Conservation (phyloP, 2,797 vertebrate species). For the Leucoraja ocellata region DNA sequence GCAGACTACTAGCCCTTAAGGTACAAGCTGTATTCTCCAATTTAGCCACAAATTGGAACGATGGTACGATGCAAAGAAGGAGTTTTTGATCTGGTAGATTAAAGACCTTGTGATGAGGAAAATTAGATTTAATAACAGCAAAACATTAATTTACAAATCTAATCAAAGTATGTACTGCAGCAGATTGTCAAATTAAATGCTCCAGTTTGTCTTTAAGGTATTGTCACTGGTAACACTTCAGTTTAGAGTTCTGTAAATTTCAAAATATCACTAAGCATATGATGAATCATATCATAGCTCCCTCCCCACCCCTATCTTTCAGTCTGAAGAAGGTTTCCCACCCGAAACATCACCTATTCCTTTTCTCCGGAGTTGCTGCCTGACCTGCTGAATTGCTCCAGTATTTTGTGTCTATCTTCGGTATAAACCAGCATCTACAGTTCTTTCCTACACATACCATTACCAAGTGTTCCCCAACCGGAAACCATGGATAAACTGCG, state of each 20-base stretch:
- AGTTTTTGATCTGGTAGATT: not conserved
- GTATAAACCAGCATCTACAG: no score
- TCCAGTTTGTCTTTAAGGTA: not conserved
- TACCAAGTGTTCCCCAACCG: no score
- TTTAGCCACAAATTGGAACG: not conserved
- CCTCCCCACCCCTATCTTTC: no score
- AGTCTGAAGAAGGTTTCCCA: no score
- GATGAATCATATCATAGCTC: no score
- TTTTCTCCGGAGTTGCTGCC: no score
- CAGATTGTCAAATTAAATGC: not conserved
- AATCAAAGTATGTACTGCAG: not conserved
- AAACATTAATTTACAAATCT: not conserved
- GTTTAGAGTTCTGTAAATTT: not conserved
- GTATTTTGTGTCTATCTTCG: no score
- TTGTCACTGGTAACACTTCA: not conserved
- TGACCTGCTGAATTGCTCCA: no score
- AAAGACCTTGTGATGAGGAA: not conserved
- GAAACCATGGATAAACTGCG: no score
- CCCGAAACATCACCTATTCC: no score
- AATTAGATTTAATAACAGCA: not conserved
- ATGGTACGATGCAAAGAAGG: not conserved
- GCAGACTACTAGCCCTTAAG: not conserved
- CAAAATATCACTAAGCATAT: not conserved
- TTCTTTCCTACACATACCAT: no score
- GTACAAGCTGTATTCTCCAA: not conserved